Evolutionary conservation across 2,113 vertebrate species (phyloP).

Genomic region (Campylomormyrus tamandua): DNA sequence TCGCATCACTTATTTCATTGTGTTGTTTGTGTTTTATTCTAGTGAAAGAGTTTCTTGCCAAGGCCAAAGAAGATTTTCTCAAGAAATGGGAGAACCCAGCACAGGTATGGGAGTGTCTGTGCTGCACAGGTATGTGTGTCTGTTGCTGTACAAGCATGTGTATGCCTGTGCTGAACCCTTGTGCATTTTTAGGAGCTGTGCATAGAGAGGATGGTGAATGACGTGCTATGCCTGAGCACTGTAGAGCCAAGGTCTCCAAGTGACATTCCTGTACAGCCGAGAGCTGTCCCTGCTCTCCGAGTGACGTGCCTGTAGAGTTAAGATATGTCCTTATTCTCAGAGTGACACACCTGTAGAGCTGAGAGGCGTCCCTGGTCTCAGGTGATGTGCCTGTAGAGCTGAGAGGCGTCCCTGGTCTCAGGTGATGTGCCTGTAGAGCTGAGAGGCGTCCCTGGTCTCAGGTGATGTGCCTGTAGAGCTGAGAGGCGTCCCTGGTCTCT

Average conservation of each 20-base stretch:
- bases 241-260: neutral
- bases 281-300: neutral
- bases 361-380: neutral
- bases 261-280: neutral
- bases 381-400: neutral
- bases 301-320: neutral
- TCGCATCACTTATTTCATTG: neutral
- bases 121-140: neutral
- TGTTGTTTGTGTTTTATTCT: slow-evolving; percentile 31
- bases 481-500: neutral
- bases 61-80: slow-evolving; percentile 92
- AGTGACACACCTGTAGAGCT: too few relatives aligned
- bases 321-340: too few relatives aligned
- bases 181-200: neutral
- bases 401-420: neutral
- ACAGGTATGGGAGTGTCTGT: slow-evolving; percentile 8
- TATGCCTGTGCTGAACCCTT: neutral
- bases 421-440: neutral
- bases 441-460: neutral
- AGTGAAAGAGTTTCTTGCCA: slow-evolving; percentile 92
- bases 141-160: neutral
- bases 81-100: slow-evolving; percentile 77
- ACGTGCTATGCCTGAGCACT: neutral
- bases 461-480: neutral
- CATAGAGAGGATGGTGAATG: neutral